A percentile compares a stretch with the other conserved stretches of the same genome.
Conservation (phyloP, 1,140 invertebrate genomes). For the Agrypnia vestita region DNA sequence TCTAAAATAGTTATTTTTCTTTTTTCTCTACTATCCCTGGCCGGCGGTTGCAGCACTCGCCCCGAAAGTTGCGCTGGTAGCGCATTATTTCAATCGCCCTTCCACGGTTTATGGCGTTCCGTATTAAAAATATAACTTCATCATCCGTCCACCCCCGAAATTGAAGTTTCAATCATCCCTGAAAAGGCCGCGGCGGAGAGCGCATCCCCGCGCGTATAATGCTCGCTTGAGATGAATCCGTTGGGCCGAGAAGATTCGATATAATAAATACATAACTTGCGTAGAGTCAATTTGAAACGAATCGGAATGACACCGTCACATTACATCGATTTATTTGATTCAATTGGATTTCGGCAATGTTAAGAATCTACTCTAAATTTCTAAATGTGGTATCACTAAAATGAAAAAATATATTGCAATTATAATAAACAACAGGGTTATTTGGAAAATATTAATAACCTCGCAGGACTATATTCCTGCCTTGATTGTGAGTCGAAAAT, state of each 20-base stretch:
- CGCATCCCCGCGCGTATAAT: slow-evolving; percentile 32
- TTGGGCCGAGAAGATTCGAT: slow-evolving; percentile 28
- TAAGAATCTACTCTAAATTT: too few relatives aligned
- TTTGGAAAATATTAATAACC: too few relatives aligned
- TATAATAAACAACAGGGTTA: too few relatives aligned
- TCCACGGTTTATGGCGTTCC: slow-evolving; percentile 54
- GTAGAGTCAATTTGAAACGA: neutral
- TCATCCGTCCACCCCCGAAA: slow-evolving; percentile 57
- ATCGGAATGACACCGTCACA: too few relatives aligned
- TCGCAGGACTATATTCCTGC: too few relatives aligned
- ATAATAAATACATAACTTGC: neutral
- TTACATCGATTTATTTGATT: too few relatives aligned
- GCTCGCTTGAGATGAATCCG: slow-evolving; percentile 10
- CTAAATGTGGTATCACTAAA: too few relatives aligned
- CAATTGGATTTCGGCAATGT: too few relatives aligned
- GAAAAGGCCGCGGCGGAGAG: slow-evolving; percentile 39
- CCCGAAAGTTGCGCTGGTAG: neutral
- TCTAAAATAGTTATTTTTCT: too few relatives aligned
- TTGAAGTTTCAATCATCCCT: slow-evolving; percentile 62
- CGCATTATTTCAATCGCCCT: slow-evolving; percentile 41
- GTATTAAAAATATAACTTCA: slow-evolving; percentile 62
- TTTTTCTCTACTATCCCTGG: neutral
- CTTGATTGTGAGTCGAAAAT: too few relatives aligned
- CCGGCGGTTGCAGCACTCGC: neutral
- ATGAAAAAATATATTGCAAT: too few relatives aligned